Conservation (phyloP, 1,140 invertebrate species). For the Metopolophium dirhodum region DNA sequence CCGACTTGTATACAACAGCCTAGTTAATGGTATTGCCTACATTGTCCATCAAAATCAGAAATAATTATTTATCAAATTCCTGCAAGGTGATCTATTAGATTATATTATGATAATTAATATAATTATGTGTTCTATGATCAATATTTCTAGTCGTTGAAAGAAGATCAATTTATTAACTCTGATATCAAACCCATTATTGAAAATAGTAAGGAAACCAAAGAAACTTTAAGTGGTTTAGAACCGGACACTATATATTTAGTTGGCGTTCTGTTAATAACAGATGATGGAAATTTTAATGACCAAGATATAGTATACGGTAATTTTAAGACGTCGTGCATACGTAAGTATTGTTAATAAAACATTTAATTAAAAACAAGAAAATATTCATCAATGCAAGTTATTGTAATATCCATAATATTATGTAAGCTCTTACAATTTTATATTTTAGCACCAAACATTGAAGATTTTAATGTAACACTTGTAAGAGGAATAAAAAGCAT, state of each 20-base stretch:
- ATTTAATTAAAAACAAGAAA: not conserved
- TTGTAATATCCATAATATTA: not conserved
- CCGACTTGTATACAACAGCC: too few relatives aligned
- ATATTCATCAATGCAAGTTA: not conserved
- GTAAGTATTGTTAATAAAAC: not conserved
- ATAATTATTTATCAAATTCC: not conserved
- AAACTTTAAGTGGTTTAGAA: not conserved
- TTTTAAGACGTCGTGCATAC: not conserved
- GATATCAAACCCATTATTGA: not conserved
- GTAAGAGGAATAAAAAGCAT: not conserved
- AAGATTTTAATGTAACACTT: not conserved
- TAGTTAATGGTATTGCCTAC: too few relatives aligned
- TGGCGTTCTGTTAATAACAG: not conserved
- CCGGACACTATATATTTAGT: not conserved
- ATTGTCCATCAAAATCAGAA: not conserved
- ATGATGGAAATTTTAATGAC: slow-evolving; percentile 24
- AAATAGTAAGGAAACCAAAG: not conserved
- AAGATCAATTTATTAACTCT: not conserved
- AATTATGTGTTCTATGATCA: not conserved
- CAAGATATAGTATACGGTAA: not conserved
- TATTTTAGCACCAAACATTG: not conserved
- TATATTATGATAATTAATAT: not conserved
- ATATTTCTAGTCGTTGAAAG: not conserved
- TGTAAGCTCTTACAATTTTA: not conserved
- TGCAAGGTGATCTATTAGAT: not conserved